Conservation (phyloP, 2,888 invertebrate species). For the Pherbina coryleti region DNA sequence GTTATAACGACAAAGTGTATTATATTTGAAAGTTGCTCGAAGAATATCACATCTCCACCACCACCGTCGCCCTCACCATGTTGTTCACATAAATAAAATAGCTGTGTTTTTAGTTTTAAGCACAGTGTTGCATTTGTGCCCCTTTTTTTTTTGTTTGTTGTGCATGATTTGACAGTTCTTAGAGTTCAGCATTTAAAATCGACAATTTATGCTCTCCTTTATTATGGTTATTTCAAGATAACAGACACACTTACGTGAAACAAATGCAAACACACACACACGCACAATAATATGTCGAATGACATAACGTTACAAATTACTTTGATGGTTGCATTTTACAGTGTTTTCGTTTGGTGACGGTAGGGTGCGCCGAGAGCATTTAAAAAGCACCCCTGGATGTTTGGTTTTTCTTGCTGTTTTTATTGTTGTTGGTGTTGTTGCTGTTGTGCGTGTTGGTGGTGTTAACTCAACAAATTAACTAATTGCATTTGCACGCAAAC, state of each 20-base stretch:
- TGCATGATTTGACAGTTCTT: neutral
- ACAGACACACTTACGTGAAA: too few species aligned
- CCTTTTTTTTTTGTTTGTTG: neutral
- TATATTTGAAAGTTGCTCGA: too few species aligned
- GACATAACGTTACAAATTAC: constrained; percentile 16
- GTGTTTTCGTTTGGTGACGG: neutral
- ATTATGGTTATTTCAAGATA: neutral
- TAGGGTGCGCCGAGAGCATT: neutral
- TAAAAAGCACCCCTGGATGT: too few species aligned
- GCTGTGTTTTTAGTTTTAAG: too few species aligned
- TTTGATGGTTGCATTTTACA: constrained; percentile 13
- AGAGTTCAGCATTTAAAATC: neutral
- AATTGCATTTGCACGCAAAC: constrained; percentile 31
- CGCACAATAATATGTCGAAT: neutral
- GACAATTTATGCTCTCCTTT: constrained; percentile 12
- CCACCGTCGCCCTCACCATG: too few species aligned
- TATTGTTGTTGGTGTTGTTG: neutral
- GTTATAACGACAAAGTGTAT: too few species aligned
- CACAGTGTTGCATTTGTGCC: too few species aligned
- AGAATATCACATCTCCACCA: too few species aligned
- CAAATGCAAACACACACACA: too few species aligned
- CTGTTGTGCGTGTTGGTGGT: neutral
- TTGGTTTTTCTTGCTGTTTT: too few species aligned
- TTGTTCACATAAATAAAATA: too few species aligned
- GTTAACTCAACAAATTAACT: constrained; percentile 19